These are phyloP conservation scores for Malurus alboscapulatus DNA, from an alignment of 2,113 vertebrate genomes.

Conservation along the genomic window DNA sequence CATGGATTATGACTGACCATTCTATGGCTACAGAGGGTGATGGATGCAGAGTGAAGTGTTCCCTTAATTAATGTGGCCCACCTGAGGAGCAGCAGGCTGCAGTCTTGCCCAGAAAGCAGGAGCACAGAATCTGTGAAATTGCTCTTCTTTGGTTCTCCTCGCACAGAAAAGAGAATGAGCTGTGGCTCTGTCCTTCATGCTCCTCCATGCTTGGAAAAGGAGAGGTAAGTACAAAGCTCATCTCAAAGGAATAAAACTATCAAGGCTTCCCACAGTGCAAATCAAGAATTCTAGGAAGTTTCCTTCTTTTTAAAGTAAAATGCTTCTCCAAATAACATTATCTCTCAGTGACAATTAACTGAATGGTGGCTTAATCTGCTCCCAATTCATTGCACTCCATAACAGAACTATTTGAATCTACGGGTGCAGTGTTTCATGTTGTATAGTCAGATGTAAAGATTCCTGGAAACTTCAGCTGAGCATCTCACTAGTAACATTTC, in stretches of 20 bases:
- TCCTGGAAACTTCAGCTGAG: neutral
- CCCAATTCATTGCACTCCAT: neutral
- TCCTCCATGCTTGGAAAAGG: neutral
- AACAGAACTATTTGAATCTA: neutral
- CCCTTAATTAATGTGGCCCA: neutral
- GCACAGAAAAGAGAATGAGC: rapidly evolving
- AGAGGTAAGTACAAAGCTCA: neutral
- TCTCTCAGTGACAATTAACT: neutral
- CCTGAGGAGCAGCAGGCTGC: neutral
- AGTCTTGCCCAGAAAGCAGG: neutral
- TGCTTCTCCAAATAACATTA: neutral
- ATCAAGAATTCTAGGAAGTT: slow-evolving; percentile 13
- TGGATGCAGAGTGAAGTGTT: neutral
- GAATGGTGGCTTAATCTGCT: neutral
- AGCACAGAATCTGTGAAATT: neutral
- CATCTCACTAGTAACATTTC: neutral
- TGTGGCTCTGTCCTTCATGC: neutral
- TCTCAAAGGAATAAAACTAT: neutral
- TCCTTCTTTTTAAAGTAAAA: neutral
- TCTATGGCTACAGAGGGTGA: neutral
- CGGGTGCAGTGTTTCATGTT: neutral
- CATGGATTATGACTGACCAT: neutral
- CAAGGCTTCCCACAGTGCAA: neutral
- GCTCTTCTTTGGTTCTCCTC: neutral
- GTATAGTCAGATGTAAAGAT: neutral